Percentiles rank a stretch among this genome's conserved stretches.
phyloP scores from a whole-genome alignment of 2,113 vertebrate species.

The Oreochromis niloticus region DNA sequence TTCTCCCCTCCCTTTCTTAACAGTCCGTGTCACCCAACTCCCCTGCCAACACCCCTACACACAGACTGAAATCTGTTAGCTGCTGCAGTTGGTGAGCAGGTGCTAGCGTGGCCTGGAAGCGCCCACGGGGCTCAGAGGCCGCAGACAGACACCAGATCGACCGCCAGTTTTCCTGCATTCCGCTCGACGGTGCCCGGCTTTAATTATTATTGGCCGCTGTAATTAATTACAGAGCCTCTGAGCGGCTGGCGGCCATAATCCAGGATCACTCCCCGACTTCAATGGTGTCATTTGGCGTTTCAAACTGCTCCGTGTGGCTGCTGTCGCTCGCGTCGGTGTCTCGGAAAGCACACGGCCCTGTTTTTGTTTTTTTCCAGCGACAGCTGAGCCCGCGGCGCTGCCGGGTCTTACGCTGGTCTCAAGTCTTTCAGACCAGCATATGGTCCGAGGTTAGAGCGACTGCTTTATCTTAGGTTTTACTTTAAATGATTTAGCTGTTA shows the following conservation, averaged over 20 bases:
- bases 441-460: not conserved
- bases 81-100: slow-evolving; percentile 46
- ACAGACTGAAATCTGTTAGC: slow-evolving; percentile 32
- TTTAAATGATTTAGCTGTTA: not conserved
- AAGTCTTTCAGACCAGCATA: not conserved
- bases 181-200: slow-evolving; percentile 11
- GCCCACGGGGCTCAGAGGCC: slow-evolving; percentile 20
- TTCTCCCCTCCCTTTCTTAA: slow-evolving; percentile 24
- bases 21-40: slow-evolving; percentile 24
- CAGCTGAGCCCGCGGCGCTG: not conserved
- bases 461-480: not conserved
- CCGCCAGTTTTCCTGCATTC: slow-evolving; percentile 28
- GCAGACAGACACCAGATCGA: slow-evolving; percentile 12
- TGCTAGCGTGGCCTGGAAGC: slow-evolving; percentile 25
- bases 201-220: slow-evolving; percentile 59
- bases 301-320: not conserved
- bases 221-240: slow-evolving; percentile 48
- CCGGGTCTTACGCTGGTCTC: not conserved
- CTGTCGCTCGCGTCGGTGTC: not conserved
- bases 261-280: slow-evolving; percentile 9
- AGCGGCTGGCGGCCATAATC: slow-evolving; percentile 22
- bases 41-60: slow-evolving; percentile 10
- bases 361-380: not conserved
- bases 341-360: not conserved
- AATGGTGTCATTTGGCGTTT: slow-evolving; percentile 1